These are phyloP conservation scores for Xylocopa sonorina DNA, from an alignment of 1,140 invertebrate genomes.

Conservation along the genomic window DNA sequence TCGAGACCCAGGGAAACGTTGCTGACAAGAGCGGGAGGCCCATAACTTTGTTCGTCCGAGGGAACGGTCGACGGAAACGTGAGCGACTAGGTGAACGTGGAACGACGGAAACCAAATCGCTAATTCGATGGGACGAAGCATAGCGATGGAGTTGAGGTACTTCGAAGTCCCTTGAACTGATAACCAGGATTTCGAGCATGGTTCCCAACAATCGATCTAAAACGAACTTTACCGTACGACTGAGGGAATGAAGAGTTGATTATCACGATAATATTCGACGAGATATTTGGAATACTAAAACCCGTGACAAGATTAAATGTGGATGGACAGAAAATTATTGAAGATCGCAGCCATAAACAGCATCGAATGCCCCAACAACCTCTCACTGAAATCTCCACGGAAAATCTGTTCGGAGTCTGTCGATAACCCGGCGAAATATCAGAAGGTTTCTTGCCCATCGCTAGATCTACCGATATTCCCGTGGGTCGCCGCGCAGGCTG, in stretches of 20 bases:
- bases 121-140: neutral
- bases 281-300: no score
- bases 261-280: no score
- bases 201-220: no score
- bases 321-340: no score
- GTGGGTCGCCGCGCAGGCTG: conserved; percentile 74
- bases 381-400: neutral
- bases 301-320: no score
- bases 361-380: neutral
- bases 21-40: conserved; percentile 56
- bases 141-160: neutral
- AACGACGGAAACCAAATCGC: conserved; percentile 41
- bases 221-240: no score
- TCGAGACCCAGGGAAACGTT: conserved; percentile 3
- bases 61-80: conserved; percentile 51
- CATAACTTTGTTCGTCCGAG: conserved; percentile 64
- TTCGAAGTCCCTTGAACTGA: neutral
- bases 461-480: conserved; percentile 75
- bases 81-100: conserved; percentile 3
- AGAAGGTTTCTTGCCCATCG: conserved; percentile 45
- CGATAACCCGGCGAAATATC: neutral
- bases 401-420: no score
- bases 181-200: neutral
- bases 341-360: neutral
- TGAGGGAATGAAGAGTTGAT: neutral